These are phyloP conservation scores for Cephus pulcher DNA, from an alignment of 2,888 invertebrate species.

Conservation along the genomic window DNA sequence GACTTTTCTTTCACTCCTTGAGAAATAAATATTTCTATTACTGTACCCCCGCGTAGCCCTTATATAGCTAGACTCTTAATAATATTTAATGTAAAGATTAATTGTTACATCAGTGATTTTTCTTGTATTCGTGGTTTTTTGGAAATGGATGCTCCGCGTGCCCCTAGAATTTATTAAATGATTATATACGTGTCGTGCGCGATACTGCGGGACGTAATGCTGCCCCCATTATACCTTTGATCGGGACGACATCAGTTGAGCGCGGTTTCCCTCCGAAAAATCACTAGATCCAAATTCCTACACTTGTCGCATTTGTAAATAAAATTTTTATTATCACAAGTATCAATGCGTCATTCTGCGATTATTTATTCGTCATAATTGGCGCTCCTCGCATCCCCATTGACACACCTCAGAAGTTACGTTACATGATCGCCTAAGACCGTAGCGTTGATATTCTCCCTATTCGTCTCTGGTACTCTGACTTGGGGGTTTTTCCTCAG, in stretches of 20 bases:
- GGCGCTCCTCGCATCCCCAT: too few relatives aligned
- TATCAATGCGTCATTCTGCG: conserved; percentile 10
- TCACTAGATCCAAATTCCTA: conserved; percentile 61
- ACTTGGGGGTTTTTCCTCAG: too few relatives aligned
- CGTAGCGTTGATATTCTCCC: too few relatives aligned
- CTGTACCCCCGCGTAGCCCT: conserved; percentile 57
- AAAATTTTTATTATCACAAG: conserved; percentile 65
- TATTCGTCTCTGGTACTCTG: too few relatives aligned
- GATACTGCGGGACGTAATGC: not conserved
- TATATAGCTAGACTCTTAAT: conserved; percentile 50
- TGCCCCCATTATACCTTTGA: not conserved
- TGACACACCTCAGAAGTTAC: too few relatives aligned
- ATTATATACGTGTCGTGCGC: not conserved
- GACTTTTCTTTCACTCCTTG: conserved; percentile 24
- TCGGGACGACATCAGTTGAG: conserved; percentile 1
- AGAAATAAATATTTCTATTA: conserved; percentile 56
- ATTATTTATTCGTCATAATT: not conserved
- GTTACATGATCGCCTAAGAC: too few relatives aligned
- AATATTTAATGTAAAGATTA: conserved; percentile 61
- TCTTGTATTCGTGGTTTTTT: conserved; percentile 53
- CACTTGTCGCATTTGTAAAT: conserved; percentile 66
- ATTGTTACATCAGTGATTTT: conserved; percentile 57
- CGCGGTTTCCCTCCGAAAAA: conserved; percentile 55
- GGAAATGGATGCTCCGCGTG: conserved; percentile 34
- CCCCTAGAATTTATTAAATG: not conserved